phyloP scores from a whole-genome alignment of 2,797 vertebrate species.

The Rhadinocentrus ornatus region DNA sequence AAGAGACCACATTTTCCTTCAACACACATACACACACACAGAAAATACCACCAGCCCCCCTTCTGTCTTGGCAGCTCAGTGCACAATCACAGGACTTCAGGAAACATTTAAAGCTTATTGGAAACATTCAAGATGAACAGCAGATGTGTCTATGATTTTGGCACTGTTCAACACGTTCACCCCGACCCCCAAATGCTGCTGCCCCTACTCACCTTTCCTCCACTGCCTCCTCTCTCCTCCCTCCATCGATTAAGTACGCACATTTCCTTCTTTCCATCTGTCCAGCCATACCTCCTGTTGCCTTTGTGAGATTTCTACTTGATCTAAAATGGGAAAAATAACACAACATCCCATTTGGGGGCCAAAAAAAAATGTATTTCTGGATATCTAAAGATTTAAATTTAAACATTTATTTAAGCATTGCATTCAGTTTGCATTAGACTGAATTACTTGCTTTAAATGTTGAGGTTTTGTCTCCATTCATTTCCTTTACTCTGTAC shows the following conservation, averaged over 20 bases:
- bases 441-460: background rate
- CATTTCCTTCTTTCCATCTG: slow-evolving; percentile 58
- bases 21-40: slow-evolving; percentile 25
- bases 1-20: slow-evolving; percentile 36
- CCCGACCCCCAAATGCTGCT: slow-evolving; percentile 28
- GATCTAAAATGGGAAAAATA: slow-evolving; percentile 34
- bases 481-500: background rate
- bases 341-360: slow-evolving; percentile 19
- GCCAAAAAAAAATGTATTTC: slow-evolving; percentile 45
- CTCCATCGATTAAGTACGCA: slow-evolving; percentile 49
- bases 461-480: background rate
- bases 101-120: slow-evolving; percentile 74
- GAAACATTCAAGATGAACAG: slow-evolving; percentile 74
- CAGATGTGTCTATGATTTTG: slow-evolving; percentile 80
- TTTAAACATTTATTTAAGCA: background rate
- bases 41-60: slow-evolving; percentile 30
- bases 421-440: background rate
- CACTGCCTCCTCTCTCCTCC: background rate
- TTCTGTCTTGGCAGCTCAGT: slow-evolving; percentile 38
- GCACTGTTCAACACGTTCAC: slow-evolving; percentile 64
- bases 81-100: slow-evolving; percentile 55
- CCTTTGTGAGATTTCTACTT: slow-evolving; percentile 39
- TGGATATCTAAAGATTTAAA: background rate
- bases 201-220: slow-evolving; percentile 49
- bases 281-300: slow-evolving; percentile 46